Evolutionary conservation across 2,797 vertebrate genomes (phyloP).

Genomic region (Pseudochirops cupreus): DNA sequence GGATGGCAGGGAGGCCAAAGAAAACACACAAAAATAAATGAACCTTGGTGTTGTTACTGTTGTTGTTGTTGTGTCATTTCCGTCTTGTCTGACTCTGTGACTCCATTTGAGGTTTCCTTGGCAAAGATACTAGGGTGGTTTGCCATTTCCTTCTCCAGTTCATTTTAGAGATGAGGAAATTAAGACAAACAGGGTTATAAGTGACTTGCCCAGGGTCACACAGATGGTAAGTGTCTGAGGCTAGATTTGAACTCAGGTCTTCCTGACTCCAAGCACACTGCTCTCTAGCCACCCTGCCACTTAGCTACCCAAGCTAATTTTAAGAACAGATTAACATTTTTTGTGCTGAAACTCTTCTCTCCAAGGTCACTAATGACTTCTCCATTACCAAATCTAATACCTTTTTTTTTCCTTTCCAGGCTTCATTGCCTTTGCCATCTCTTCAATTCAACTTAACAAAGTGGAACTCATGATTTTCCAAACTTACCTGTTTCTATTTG

Average conservation of each 20-base stretch:
- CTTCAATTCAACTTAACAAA: background rate
- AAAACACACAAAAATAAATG: conserved; percentile 13
- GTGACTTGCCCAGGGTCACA: background rate
- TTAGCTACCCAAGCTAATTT: conserved; percentile 12
- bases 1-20: background rate
- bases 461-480: background rate
- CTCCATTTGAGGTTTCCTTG: background rate
- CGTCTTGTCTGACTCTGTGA: background rate
- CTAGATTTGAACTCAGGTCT: background rate
- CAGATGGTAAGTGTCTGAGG: background rate
- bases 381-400: background rate
- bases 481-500: background rate
- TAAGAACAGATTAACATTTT: background rate
- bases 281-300: background rate
- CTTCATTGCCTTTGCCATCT: background rate
- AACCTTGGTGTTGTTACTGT: too few relatives aligned
- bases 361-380: background rate
- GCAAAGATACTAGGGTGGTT: background rate
- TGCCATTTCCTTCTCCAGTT: background rate
- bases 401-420: background rate
- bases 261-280: background rate
- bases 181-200: background rate
- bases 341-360: background rate
- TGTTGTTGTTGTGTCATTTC: background rate
- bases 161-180: background rate